Percentiles rank a stretch among this genome's conserved stretches.
Evolutionary conservation across 2,888 invertebrate species (phyloP).

Genomic region (Allygus modestus): DNA sequence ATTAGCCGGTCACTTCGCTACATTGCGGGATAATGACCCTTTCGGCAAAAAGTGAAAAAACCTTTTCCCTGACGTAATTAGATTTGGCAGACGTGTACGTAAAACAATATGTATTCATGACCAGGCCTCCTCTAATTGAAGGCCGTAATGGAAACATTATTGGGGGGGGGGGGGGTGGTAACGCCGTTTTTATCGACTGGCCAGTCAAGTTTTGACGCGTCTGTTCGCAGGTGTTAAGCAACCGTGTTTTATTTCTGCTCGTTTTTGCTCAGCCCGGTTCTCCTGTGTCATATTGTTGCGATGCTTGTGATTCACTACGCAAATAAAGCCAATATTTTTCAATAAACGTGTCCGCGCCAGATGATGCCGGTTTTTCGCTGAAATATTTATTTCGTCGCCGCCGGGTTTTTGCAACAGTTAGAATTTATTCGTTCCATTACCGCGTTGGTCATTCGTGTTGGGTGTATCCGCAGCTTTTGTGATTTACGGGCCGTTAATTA

Average conservation of each 20-base stretch:
- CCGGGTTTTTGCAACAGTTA: slow-evolving; percentile 30
- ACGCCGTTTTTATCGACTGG: slow-evolving; percentile 35
- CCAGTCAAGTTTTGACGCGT: slow-evolving; percentile 22
- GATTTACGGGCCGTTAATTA: not conserved
- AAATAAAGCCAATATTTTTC: slow-evolving; percentile 53
- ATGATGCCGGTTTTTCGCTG: slow-evolving; percentile 9
- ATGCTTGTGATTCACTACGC: slow-evolving; percentile 45
- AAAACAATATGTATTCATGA: slow-evolving; percentile 59
- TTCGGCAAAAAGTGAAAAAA: slow-evolving; percentile 53
- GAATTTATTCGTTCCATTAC: slow-evolving; percentile 12
- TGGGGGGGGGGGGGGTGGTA: slow-evolving; percentile 25
- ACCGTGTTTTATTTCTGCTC: slow-evolving; percentile 10
- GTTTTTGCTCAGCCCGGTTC: slow-evolving; percentile 20
- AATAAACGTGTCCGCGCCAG: slow-evolving; percentile 47
- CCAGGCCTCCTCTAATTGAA: slow-evolving; percentile 6
- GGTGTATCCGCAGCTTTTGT: not conserved
- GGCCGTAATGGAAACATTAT: slow-evolving; percentile 55
- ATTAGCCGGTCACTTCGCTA: slow-evolving; percentile 51
- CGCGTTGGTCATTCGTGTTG: not conserved
- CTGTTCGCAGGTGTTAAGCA: slow-evolving; percentile 28
- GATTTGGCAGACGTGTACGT: slow-evolving; percentile 51
- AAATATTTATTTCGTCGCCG: slow-evolving; percentile 36
- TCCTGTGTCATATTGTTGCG: slow-evolving; percentile 30
- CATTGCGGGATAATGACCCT: slow-evolving; percentile 57
- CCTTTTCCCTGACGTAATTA: slow-evolving; percentile 34